A percentile compares a stretch with the other conserved stretches of the same genome.
Conservation (phyloP, 2,797 vertebrate genomes). For the Ambastaia sidthimunki region DNA sequence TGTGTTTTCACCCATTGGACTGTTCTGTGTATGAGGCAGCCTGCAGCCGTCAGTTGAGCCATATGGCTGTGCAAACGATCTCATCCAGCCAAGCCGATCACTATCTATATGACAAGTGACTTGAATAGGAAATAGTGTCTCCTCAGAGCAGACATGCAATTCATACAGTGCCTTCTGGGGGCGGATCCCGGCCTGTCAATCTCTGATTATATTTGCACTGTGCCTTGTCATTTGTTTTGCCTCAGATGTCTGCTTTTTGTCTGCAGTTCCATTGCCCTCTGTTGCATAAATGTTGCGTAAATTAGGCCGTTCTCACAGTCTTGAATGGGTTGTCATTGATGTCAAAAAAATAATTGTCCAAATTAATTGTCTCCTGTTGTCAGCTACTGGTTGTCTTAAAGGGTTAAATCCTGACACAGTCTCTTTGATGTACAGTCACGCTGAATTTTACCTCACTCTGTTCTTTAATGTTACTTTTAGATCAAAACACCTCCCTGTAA, state of each 20-base stretch:
- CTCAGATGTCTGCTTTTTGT: conserved; percentile 5
- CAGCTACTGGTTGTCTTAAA: background rate
- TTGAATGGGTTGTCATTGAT: background rate
- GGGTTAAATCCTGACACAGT: background rate
- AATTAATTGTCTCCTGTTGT: background rate
- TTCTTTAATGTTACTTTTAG: conserved; percentile 8
- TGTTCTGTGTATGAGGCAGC: conserved; percentile 15
- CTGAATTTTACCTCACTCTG: background rate
- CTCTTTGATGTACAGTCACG: background rate
- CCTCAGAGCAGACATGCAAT: conserved; percentile 17
- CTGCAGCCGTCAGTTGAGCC: conserved; percentile 25
- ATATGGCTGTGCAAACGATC: conserved; percentile 49
- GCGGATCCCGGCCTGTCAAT: conserved; percentile 23
- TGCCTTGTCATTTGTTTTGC: conserved; percentile 22
- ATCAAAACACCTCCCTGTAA: background rate
- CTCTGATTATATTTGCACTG: conserved; percentile 25
- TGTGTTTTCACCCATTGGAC: background rate
- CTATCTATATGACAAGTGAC: conserved; percentile 40
- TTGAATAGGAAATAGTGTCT: conserved; percentile 24
- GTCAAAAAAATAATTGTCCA: background rate
- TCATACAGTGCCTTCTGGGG: conserved; percentile 21
- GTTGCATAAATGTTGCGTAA: background rate
- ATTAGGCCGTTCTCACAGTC: background rate
- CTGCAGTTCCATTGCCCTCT: background rate
- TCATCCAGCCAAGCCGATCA: conserved; percentile 22